Conservation (phyloP, 2,797 vertebrate genomes). For the Rhadinocentrus ornatus region DNA sequence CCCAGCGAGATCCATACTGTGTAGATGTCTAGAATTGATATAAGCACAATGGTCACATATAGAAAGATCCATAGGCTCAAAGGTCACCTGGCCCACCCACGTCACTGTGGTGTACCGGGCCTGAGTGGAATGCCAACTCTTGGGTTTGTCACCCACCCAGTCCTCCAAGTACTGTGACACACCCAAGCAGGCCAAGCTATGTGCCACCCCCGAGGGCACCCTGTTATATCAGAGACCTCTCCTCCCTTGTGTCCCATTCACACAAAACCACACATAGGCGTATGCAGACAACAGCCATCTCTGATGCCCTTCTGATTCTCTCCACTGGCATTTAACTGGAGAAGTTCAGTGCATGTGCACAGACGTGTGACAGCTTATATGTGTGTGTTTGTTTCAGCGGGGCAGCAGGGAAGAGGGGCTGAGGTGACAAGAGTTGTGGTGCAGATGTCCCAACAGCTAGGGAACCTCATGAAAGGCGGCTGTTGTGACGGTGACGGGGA, state of each 20-base stretch:
- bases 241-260: constrained; percentile 73
- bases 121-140: constrained; percentile 72
- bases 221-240: constrained; percentile 65
- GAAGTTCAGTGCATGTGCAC: constrained; percentile 51
- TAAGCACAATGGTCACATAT: constrained; percentile 72
- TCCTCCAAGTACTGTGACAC: constrained; percentile 67
- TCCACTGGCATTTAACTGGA: constrained; percentile 73
- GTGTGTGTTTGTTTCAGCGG: constrained; percentile 59
- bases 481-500: constrained; percentile 89
- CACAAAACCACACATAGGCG: constrained; percentile 77
- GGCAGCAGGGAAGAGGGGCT: constrained; percentile 27
- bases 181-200: constrained; percentile 68
- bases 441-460: constrained; percentile 84
- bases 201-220: constrained; percentile 71
- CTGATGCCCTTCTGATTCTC: constrained; percentile 79
- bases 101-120: constrained; percentile 67
- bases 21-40: constrained; percentile 71
- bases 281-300: constrained; percentile 75
- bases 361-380: constrained; percentile 30
- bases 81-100: constrained; percentile 81
- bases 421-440: constrained; percentile 80
- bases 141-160: constrained; percentile 68
- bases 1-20: constrained; percentile 46
- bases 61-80: constrained; percentile 65
- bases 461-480: constrained; percentile 90